phyloP scores from a whole-genome alignment of 1,140 invertebrate species.

The Ceratosolen fusciceps region DNA sequence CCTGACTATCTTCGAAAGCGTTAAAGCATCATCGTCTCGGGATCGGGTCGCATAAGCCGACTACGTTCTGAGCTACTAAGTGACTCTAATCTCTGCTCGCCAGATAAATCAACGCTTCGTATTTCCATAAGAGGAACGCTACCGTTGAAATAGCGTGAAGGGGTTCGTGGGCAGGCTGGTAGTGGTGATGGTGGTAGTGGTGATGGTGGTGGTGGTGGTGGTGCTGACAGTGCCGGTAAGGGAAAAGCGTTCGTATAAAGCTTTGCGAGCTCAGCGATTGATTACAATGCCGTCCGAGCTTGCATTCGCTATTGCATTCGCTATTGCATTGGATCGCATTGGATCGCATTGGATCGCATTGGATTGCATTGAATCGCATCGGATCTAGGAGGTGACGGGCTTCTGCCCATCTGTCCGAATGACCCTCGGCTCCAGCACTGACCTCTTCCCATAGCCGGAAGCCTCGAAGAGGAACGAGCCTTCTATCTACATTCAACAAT shows the following conservation, averaged over 20 bases:
- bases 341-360: too few relatives aligned
- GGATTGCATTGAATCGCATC: too few relatives aligned
- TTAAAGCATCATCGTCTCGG: conserved; percentile 27
- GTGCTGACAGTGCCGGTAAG: not conserved
- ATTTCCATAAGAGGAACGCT: conserved; percentile 38
- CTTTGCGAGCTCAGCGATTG: conserved; percentile 31
- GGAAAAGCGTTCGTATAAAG: not conserved
- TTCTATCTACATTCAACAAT: too few relatives aligned
- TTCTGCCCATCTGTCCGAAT: too few relatives aligned
- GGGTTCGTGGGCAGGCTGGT: too few relatives aligned
- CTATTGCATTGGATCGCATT: not conserved
- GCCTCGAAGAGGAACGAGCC: too few relatives aligned
- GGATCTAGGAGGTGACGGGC: not conserved
- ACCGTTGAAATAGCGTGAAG: not conserved
- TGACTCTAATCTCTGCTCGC: conserved; percentile 40
- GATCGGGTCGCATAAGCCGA: conserved; percentile 10
- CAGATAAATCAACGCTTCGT: conserved; percentile 37
- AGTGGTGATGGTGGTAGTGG: too few relatives aligned
- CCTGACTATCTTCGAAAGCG: not conserved
- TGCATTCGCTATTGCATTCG: not conserved
- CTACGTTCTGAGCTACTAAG: conserved; percentile 10
- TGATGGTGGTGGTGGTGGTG: not conserved
- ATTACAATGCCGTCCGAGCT: not conserved
- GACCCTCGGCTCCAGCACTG: not conserved
- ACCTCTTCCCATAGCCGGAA: too few relatives aligned